These are phyloP conservation scores for Aphaenogaster ashmeadi DNA, from an alignment of 1,140 invertebrate species.

Conservation along the genomic window DNA sequence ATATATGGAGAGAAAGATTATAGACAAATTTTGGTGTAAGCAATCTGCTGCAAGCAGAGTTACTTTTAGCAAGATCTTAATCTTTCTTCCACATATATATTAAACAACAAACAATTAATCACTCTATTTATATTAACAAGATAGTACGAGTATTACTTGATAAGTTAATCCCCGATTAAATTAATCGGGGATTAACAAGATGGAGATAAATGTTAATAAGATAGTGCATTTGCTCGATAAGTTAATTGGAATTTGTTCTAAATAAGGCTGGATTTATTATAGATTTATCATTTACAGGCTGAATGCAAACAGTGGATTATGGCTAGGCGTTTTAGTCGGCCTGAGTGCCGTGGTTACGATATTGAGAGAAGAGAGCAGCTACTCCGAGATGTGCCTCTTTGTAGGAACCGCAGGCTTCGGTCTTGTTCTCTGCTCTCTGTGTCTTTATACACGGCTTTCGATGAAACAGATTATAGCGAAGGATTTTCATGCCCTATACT, in stretches of 20 bases:
- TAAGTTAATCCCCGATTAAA: too few relatives aligned
- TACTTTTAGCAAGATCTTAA: too few relatives aligned
- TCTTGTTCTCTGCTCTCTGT: constrained; percentile 82
- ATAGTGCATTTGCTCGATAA: neutral
- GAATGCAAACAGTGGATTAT: constrained; percentile 87
- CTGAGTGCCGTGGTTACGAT: constrained; percentile 84
- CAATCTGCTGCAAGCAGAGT: neutral
- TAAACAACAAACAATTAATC: too few relatives aligned
- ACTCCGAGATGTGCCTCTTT: constrained; percentile 84
- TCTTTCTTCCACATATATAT: too few relatives aligned
- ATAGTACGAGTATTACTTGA: too few relatives aligned
- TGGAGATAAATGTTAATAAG: neutral
- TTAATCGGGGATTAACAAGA: too few relatives aligned
- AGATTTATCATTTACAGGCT: constrained; percentile 82
- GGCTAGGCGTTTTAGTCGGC: constrained; percentile 88
- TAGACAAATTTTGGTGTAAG: too few relatives aligned
- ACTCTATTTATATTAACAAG: too few relatives aligned
- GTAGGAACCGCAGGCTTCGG: constrained; percentile 83
- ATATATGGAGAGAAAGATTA: too few relatives aligned
- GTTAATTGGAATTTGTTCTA: neutral
- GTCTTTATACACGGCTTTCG: constrained; percentile 82
- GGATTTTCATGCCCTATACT: constrained; percentile 86
- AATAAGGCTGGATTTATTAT: constrained; percentile 23
- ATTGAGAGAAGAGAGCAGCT: constrained; percentile 82
- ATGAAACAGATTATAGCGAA: constrained; percentile 80